Conservation (phyloP, 2,888 invertebrate species). For the Drosophila niveifrons region DNA sequence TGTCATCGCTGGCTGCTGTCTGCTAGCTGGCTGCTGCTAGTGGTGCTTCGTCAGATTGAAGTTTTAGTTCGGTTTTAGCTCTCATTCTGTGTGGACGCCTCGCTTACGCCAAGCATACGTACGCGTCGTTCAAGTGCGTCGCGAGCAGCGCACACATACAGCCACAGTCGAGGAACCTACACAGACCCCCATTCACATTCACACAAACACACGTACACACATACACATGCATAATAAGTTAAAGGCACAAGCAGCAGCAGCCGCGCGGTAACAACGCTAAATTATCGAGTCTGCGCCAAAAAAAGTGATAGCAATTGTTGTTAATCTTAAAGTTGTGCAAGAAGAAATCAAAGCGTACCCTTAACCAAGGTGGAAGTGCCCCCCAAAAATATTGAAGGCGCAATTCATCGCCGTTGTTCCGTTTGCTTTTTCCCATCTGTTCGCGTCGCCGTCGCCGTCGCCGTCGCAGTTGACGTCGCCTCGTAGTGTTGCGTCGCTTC, state of each 20-base stretch:
- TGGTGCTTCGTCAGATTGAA: slow-evolving; percentile 42
- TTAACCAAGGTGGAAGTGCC: slow-evolving; percentile 42
- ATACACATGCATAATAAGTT: slow-evolving; percentile 18
- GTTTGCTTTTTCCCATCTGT: background rate
- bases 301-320: slow-evolving; percentile 70
- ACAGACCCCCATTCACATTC: slow-evolving; percentile 25
- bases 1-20: slow-evolving; percentile 21
- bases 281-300: slow-evolving; percentile 76
- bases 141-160: slow-evolving; percentile 57
- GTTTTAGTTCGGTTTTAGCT: slow-evolving; percentile 84
- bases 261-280: slow-evolving; percentile 72
- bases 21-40: slow-evolving; percentile 25
- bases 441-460: slow-evolving; percentile 15
- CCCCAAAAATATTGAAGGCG: slow-evolving; percentile 35
- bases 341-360: slow-evolving; percentile 30
- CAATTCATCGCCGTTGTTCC: slow-evolving; percentile 10
- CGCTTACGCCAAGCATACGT: slow-evolving; percentile 29
- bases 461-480: slow-evolving; percentile 1
- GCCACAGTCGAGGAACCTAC: slow-evolving; percentile 41
- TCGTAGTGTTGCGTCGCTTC: slow-evolving; percentile 8
- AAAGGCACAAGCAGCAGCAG: slow-evolving; percentile 18
- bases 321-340: slow-evolving; percentile 58
- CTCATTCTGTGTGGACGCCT: slow-evolving; percentile 83
- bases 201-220: slow-evolving; percentile 21
- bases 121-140: slow-evolving; percentile 55